phyloP scores from a whole-genome alignment of 30 jellyfish, hydroid and myxozoan species.

The Rhopilema esculentum region DNA sequence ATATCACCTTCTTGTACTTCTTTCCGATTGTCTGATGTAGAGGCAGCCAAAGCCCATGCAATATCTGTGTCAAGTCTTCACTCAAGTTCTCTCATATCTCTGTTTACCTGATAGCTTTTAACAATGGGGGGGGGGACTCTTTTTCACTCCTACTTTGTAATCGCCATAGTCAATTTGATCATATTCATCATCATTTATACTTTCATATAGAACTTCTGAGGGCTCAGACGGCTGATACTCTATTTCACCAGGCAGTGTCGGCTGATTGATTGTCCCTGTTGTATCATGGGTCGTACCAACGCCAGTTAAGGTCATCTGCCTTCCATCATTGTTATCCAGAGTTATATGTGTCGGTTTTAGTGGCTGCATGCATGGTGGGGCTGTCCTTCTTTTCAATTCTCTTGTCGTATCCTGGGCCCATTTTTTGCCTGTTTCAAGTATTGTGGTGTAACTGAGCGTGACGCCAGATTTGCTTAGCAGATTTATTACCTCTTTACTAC shows the following conservation, averaged over 20 bases:
- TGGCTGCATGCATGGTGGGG: slow-evolving; percentile 71
- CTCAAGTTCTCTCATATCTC: slow-evolving; percentile 65
- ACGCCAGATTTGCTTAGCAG: slow-evolving; percentile 66
- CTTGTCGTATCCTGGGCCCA: slow-evolving; percentile 62
- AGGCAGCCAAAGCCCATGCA: slow-evolving; percentile 69
- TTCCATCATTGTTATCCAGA: slow-evolving; percentile 68
- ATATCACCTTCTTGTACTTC: slow-evolving; percentile 34
- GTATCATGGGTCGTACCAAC: slow-evolving; percentile 67
- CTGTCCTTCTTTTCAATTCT: slow-evolving; percentile 50
- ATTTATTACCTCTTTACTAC: slow-evolving; percentile 43
- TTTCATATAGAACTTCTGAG: slow-evolving; percentile 51
- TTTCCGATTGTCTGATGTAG: slow-evolving; percentile 51
- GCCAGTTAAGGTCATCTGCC: slow-evolving; percentile 68
- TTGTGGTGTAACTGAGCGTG: slow-evolving; percentile 51
- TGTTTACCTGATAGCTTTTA: slow-evolving; percentile 42
- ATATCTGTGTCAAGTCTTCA: slow-evolving; percentile 66
- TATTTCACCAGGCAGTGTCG: slow-evolving; percentile 49
- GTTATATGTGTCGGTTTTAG: slow-evolving; percentile 53
- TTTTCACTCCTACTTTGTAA: slow-evolving; percentile 40
- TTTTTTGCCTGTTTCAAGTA: slow-evolving; percentile 54
- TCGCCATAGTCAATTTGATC: slow-evolving; percentile 67
- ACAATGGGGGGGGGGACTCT: slow-evolving; percentile 67
- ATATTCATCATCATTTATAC: slow-evolving; percentile 29
- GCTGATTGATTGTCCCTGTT: slow-evolving; percentile 69
- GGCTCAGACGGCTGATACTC: slow-evolving; percentile 65